phyloP scores from a whole-genome alignment of 2,797 vertebrate genomes.

The Neomorphus geoffroyi region DNA sequence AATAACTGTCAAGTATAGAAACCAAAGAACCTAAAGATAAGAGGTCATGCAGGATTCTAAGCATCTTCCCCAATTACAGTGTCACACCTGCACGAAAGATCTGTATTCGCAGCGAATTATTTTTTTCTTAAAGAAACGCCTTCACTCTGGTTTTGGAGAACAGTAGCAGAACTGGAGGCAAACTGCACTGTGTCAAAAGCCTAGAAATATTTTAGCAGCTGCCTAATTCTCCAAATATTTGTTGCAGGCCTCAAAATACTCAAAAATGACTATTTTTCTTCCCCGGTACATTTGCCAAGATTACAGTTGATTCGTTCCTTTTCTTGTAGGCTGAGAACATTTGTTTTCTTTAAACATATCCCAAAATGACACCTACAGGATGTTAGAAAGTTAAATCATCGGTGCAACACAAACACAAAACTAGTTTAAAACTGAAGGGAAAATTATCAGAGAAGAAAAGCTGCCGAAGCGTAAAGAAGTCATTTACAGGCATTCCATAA shows the following conservation, averaged over 20 bases:
- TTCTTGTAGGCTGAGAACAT: not conserved
- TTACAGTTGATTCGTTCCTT: not conserved
- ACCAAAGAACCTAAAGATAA: conserved; percentile 2
- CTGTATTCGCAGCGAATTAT: not conserved
- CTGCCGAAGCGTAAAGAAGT: conserved; percentile 26
- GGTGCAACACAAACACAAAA: not conserved
- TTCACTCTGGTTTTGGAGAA: not conserved
- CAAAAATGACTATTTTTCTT: not conserved
- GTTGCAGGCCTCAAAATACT: not conserved
- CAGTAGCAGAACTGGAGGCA: not conserved
- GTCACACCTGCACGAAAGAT: conserved; percentile 12
- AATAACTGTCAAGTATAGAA: conserved; percentile 16
- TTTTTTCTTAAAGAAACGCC: conserved; percentile 1
- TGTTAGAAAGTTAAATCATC: not conserved
- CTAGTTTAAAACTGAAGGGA: not conserved
- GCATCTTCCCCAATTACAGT: not conserved
- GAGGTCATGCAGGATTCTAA: not conserved
- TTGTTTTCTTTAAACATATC: not conserved
- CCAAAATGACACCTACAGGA: not conserved
- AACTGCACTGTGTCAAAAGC: not conserved
- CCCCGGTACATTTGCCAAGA: not conserved
- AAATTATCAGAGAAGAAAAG: not conserved
- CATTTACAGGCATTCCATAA: conserved; percentile 47
- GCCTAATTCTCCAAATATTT: not conserved
- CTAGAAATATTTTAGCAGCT: not conserved